A percentile compares a stretch with the other conserved stretches of the same genome.
These are phyloP conservation scores for Phoenicopterus ruber DNA, from an alignment of 2,113 vertebrate genomes.

Conservation along the genomic window DNA sequence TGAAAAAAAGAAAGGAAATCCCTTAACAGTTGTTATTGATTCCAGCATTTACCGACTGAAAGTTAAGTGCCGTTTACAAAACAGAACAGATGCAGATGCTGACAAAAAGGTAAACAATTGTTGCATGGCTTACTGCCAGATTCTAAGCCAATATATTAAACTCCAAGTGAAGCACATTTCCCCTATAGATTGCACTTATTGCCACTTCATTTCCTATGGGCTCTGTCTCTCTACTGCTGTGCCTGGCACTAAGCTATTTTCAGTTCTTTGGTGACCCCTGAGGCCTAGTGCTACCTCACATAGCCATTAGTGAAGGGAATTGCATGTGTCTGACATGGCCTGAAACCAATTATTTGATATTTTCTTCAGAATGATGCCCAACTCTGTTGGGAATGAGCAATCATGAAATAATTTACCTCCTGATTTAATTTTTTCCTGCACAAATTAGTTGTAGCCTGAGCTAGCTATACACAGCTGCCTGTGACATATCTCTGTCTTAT, in stretches of 20 bases:
- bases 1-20: slow-evolving; percentile 84
- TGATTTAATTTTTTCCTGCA: slow-evolving; percentile 97
- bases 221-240: slow-evolving; percentile 73
- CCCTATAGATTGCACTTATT: slow-evolving; percentile 96
- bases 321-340: slow-evolving; percentile 95
- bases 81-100: slow-evolving; percentile 98
- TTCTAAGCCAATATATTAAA: slow-evolving; percentile 94
- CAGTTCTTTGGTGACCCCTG: slow-evolving; percentile 86
- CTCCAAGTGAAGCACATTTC: slow-evolving; percentile 95
- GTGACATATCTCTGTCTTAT: slow-evolving; percentile 72
- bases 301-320: slow-evolving; percentile 92
- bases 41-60: slow-evolving; percentile 89
- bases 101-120: slow-evolving; percentile 99
- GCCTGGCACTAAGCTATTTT: slow-evolving; percentile 86
- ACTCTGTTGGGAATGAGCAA: slow-evolving; percentile 95
- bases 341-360: slow-evolving; percentile 99
- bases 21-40: slow-evolving; percentile 98
- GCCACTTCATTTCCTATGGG: slow-evolving; percentile 97
- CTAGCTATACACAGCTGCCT: slow-evolving; percentile 74
- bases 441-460: slow-evolving; percentile 82
- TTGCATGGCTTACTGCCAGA: slow-evolving; percentile 94
- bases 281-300: slow-evolving; percentile 87
- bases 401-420: slow-evolving; percentile 97
- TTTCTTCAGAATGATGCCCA: slow-evolving; percentile 95
- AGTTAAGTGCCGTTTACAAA: slow-evolving; percentile 98